Evolutionary conservation across 2,797 vertebrate genomes (phyloP).

Genomic region (Dendrocincla tyrannina): DNA sequence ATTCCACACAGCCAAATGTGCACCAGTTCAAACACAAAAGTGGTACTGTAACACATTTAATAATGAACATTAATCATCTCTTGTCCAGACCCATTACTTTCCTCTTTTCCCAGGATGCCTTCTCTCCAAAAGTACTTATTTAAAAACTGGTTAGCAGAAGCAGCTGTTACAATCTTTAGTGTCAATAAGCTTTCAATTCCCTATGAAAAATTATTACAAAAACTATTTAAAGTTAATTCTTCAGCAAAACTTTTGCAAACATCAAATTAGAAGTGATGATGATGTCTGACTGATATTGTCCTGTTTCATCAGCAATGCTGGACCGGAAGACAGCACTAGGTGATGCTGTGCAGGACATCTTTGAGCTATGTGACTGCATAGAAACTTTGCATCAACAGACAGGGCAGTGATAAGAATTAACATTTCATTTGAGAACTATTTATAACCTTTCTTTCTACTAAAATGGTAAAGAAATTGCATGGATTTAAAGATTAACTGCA

Average conservation of each 20-base stretch:
- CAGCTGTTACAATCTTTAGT: not conserved
- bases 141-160: not conserved
- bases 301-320: not conserved
- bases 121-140: not conserved
- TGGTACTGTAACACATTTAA: not conserved
- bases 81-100: not conserved
- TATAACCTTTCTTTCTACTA: not conserved
- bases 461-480: not conserved
- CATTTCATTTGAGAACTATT: not conserved
- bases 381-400: not conserved
- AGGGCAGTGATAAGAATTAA: not conserved
- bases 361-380: not conserved
- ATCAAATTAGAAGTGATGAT: not conserved
- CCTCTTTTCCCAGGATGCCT: not conserved
- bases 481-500: not conserved
- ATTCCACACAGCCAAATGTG: not conserved
- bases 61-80: not conserved
- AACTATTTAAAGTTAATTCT: not conserved
- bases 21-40: not conserved
- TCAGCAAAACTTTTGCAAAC: not conserved
- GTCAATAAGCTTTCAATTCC: not conserved
- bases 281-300: not conserved
- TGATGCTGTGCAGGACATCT: not conserved
- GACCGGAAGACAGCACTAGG: not conserved
- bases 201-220: not conserved